A percentile compares a stretch with the other conserved stretches of the same genome.
These are phyloP conservation scores for Frankliniella intonsa DNA, from an alignment of 2,888 invertebrate species.

Conservation along the genomic window DNA sequence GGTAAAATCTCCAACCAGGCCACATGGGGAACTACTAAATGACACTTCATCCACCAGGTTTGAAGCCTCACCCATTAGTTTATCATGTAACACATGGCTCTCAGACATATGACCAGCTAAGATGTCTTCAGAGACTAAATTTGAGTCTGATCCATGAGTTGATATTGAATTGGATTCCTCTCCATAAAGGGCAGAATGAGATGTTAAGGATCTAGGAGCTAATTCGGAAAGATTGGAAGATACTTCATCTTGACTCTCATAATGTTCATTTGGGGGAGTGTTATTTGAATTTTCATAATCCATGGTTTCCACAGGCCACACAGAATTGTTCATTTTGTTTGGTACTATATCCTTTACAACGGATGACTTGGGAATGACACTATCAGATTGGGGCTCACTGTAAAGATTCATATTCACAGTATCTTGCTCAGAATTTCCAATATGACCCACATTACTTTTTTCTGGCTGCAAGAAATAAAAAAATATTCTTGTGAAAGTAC, in stretches of 20 bases:
- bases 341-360: background rate
- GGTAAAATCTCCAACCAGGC: background rate
- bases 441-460: background rate
- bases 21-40: background rate
- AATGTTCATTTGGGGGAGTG: background rate
- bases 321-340: background rate
- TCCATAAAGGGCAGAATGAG: background rate
- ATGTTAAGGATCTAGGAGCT: background rate
- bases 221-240: background rate
- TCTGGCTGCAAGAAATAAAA: background rate
- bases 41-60: background rate
- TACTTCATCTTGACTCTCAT: constrained; percentile 16
- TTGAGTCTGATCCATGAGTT: constrained; percentile 1
- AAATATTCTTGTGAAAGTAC: too few relatives aligned
- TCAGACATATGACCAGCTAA: background rate
- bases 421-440: background rate
- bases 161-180: background rate
- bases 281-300: background rate
- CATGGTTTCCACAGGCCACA: background rate
- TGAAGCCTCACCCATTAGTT: background rate
- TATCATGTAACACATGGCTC: background rate
- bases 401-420: background rate
- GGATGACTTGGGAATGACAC: background rate
- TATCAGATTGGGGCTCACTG: background rate
- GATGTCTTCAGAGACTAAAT: background rate